Base-by-base conservation (phyloP, 2,113 vertebrate species). In the Cephalopholis sonnerati region DNA sequence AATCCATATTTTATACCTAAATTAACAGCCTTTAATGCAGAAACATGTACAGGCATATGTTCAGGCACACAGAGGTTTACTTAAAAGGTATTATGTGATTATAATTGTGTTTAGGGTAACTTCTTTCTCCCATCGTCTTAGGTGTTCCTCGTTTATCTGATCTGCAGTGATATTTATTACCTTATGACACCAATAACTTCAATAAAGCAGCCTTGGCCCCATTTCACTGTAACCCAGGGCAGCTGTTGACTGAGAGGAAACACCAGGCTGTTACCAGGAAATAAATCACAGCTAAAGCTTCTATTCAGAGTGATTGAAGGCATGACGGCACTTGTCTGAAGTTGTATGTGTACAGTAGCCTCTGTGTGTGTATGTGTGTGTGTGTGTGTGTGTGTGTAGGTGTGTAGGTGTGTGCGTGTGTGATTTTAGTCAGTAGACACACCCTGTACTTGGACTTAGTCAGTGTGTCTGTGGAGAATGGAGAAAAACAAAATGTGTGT, bases 381-480 rank as follows among this genome's bases (percentile, higher is more conserved):
- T 70, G 68, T 71, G 73, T 66, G 57, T 53, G 24, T 74, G 50
- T 25, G 63, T 74, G 59, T 29, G 18, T 74, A 67, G 71, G 75
- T 73, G 62, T 58, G 32, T 61, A 57, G 74, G 74, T 77, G 62
- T 78, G 64, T 57, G 27, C 73, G 46, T 25, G 63, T 74, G 55
- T 29, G 16, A 5, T 15, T 58, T 92, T 83, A 92, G 77, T 92
- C 91, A 94, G 74, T 63, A 54, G 85, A 88, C 94, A 91, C 93
- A 90, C 94, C 94, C 86, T 92, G 87, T 77, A 82, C 85, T 67
- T 86, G 66, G 50, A 79, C 29, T 92, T 89, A 91, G 81, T 93
- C 89, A 94, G 86, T 73, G 44, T 79, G 86, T 91, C 91, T 89
- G 87, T 2, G 16, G 1, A 51, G 24, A 73, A 12, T n/a, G 70